A percentile compares a stretch with the other conserved stretches of the same genome.
Evolutionary conservation across 2,113 vertebrate genomes (phyloP).

Genomic region (Arenaria interpres): DNA sequence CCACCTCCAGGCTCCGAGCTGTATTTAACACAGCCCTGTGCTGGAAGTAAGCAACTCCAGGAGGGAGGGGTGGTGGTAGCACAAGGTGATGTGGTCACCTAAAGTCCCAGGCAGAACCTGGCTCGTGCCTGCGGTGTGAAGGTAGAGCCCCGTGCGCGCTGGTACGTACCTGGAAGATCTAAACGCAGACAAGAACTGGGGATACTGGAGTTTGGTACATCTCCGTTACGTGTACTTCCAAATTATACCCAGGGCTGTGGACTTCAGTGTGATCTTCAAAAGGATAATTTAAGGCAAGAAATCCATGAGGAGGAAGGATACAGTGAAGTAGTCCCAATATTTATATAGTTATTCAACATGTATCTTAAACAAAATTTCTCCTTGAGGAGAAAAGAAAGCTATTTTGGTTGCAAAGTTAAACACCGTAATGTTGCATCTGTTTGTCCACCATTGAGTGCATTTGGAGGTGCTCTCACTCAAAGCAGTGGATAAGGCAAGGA

Average conservation of each 20-base stretch:
- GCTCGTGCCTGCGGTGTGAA: rapidly evolving
- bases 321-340: not conserved
- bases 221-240: not conserved
- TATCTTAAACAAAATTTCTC: not conserved
- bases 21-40: not conserved
- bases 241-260: not conserved
- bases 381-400: not conserved
- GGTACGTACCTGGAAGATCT: not conserved
- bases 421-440: not conserved
- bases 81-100: rapidly evolving
- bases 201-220: not conserved
- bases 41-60: not conserved
- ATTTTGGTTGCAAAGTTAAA: not conserved
- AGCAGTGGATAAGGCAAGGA: not conserved
- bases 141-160: rapidly evolving
- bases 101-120: not conserved
- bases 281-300: not conserved
- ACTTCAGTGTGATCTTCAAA: not conserved
- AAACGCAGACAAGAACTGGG: not conserved
- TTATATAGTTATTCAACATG: not conserved
- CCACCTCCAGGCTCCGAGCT: not conserved
- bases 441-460: not conserved
- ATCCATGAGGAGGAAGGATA: not conserved
- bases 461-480: not conserved
- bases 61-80: not conserved